A percentile compares a stretch with the other conserved stretches of the same genome.
Evolutionary conservation across 2,113 vertebrate genomes (phyloP).

Genomic region (Laticauda laticaudata): DNA sequence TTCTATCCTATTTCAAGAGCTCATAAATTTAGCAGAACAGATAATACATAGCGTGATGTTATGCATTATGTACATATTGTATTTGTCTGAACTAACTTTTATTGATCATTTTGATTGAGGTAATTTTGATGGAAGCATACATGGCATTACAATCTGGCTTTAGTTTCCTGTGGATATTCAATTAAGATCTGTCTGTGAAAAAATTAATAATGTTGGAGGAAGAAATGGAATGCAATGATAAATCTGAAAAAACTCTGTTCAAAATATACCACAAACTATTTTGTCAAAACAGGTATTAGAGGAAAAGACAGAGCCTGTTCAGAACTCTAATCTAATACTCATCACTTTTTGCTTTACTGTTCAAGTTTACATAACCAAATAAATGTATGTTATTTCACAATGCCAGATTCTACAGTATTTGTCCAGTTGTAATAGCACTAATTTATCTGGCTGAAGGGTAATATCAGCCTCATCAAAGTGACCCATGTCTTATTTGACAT

Average conservation of each 20-base stretch:
- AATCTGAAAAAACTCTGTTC: slow-evolving; percentile 12
- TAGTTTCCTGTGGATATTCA: background rate
- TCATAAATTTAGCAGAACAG: background rate
- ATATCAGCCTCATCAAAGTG: slow-evolving; percentile 61
- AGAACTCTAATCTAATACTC: slow-evolving; percentile 13
- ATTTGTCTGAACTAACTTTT: background rate
- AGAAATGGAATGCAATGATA: background rate
- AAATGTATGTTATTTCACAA: slow-evolving; percentile 52
- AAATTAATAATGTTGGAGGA: background rate
- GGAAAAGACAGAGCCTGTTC: background rate
- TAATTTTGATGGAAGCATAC: background rate
- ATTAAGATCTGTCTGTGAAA: background rate
- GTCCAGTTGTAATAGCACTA: slow-evolving; percentile 58
- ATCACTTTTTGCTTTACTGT: slow-evolving; percentile 26
- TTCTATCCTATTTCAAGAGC: background rate
- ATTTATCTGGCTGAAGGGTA: slow-evolving; percentile 60
- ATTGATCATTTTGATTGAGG: background rate
- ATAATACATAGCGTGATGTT: background rate
- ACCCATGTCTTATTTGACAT: slow-evolving; percentile 26
- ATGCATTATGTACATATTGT: background rate
- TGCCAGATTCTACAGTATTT: slow-evolving; percentile 29
- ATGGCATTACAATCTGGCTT: background rate
- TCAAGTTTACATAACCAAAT: slow-evolving; percentile 37
- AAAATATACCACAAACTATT: slow-evolving; percentile 21
- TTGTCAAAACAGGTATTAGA: background rate